Evolutionary conservation across 2,888 invertebrate species (phyloP).

Genomic region (Drepanosiphum platanoidis): DNA sequence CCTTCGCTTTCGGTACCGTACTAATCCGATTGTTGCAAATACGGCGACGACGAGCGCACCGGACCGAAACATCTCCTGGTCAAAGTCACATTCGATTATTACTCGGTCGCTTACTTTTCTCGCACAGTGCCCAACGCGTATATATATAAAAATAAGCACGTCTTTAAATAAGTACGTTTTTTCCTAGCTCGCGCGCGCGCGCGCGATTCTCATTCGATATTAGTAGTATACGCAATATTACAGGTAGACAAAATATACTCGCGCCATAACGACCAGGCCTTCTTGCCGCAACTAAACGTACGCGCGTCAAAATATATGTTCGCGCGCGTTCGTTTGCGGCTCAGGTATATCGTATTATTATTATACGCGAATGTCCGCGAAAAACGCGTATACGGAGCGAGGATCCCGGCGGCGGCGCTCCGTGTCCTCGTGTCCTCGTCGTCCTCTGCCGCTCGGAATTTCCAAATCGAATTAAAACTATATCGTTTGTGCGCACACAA

Average conservation of each 20-base stretch:
- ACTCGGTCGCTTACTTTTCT: constrained; percentile 45
- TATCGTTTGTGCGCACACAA: too few species aligned
- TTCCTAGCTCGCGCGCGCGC: too few species aligned
- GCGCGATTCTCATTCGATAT: too few species aligned
- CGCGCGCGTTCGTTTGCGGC: too few species aligned
- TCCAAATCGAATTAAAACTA: too few species aligned
- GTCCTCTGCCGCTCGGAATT: too few species aligned
- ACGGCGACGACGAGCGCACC: constrained; percentile 22
- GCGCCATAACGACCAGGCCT: background rate
- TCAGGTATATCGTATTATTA: too few species aligned
- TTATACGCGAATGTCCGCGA: too few species aligned
- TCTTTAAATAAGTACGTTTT: background rate
- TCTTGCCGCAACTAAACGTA: background rate
- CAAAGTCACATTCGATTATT: constrained; percentile 55
- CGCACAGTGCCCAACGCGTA: background rate
- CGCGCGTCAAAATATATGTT: too few species aligned
- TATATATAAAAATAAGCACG: background rate
- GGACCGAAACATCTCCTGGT: constrained; percentile 49
- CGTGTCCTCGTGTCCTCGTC: too few species aligned
- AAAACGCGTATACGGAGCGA: too few species aligned
- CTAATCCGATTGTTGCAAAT: constrained; percentile 56
- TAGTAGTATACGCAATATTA: background rate
- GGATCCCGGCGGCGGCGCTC: too few species aligned
- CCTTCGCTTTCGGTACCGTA: background rate
- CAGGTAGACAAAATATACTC: background rate